These are phyloP conservation scores for Sabatieria punctata DNA, from an alignment of 2,888 invertebrate genomes.

Conservation along the genomic window DNA sequence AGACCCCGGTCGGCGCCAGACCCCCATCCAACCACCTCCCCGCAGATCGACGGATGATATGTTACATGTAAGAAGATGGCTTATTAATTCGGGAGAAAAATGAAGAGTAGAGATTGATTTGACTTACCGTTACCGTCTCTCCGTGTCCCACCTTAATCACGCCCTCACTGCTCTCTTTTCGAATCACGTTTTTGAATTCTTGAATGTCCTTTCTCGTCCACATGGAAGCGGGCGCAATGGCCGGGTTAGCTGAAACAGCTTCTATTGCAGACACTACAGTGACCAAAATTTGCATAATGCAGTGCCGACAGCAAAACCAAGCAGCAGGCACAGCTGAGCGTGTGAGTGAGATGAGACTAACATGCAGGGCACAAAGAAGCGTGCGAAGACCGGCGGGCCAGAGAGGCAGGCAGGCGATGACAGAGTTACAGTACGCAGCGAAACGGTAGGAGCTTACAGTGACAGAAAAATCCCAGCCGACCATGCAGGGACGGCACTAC, in stretches of 20 bases:
- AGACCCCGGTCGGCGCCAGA: no score
- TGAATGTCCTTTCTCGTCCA: conserved; percentile 81
- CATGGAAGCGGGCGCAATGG: conserved; percentile 56
- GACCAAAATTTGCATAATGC: not conserved
- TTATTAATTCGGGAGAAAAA: no score
- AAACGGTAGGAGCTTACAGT: conserved; percentile 18
- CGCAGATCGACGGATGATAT: no score
- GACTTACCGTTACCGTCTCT: conserved; percentile 72
- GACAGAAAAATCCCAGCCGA: conserved; percentile 30
- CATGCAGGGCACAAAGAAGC: no score
- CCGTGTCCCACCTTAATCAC: conserved; percentile 84
- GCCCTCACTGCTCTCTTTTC: conserved; percentile 62
- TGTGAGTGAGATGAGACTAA: no score
- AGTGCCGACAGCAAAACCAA: not conserved
- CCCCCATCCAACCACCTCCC: no score
- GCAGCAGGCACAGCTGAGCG: no score
- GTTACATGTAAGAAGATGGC: no score
- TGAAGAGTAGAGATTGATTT: no score
- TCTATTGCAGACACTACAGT: not conserved
- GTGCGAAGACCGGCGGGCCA: no score
- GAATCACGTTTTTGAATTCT: conserved; percentile 72
- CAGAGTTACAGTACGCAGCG: not conserved
- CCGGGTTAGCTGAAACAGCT: conserved; percentile 26
- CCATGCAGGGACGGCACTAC: conserved; percentile 28
- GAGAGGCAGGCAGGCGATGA: no score